Evolutionary conservation across 2,797 vertebrate species (phyloP).

Genomic region (Centroberyx gerrardi): DNA sequence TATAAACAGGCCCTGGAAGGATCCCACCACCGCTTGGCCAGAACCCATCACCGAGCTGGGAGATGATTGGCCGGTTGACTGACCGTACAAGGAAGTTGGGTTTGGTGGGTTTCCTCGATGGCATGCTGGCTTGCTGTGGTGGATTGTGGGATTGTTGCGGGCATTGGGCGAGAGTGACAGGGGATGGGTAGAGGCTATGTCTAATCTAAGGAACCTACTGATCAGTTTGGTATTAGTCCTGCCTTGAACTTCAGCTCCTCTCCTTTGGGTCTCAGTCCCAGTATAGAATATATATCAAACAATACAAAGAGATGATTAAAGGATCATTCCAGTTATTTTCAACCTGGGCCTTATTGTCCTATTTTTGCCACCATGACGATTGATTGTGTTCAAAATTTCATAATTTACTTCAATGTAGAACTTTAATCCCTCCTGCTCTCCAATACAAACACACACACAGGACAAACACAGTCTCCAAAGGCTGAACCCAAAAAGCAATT

Average conservation of each 20-base stretch:
- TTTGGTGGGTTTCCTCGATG: conserved; percentile 41
- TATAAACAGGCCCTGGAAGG: conserved; percentile 15
- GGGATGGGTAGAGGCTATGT: not conserved
- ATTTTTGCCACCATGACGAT: too few species aligned
- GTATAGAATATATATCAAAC: not conserved
- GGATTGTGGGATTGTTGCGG: conserved; percentile 19
- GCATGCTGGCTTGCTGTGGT: conserved; percentile 6
- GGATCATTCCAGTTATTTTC: too few species aligned
- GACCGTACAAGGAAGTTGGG: conserved; percentile 64
- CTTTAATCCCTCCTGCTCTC: not conserved
- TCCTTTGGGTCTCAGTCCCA: conserved; percentile 49
- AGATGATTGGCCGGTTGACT: conserved; percentile 61
- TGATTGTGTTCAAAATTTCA: too few species aligned
- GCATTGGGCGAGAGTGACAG: not conserved
- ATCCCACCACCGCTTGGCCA: conserved; percentile 72
- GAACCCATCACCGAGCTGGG: conserved; percentile 65
- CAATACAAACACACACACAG: not conserved
- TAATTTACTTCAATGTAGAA: too few species aligned
- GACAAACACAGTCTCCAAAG: too few species aligned
- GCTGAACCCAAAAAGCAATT: too few species aligned
- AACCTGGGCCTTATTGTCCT: too few species aligned
- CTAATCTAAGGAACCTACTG: conserved; percentile 25
- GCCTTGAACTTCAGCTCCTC: not conserved
- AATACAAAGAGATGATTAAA: not conserved
- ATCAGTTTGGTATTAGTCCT: not conserved